A percentile compares a stretch with the other conserved stretches of the same genome.
Conservation (phyloP, 2,113 vertebrate genomes). For the Oreotrochilus melanogaster region DNA sequence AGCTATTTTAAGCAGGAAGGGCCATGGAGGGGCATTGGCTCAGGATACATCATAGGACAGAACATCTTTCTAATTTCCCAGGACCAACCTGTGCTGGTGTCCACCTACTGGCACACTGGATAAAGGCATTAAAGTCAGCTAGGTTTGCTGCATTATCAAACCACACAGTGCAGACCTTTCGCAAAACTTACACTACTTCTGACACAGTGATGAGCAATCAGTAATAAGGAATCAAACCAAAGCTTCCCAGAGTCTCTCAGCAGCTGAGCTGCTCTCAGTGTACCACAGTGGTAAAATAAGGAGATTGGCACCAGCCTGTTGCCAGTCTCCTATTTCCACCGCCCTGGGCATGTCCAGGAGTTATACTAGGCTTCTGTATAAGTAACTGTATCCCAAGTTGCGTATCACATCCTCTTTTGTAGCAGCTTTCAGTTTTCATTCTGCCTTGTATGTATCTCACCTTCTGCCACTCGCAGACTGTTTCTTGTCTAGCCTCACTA, state of each 20-base stretch:
- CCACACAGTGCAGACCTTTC: background rate
- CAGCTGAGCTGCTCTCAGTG: background rate
- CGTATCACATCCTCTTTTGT: background rate
- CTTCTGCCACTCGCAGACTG: background rate
- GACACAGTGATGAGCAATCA: fast-evolving
- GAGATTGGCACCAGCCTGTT: background rate
- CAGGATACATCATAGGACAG: background rate
- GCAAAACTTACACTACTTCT: background rate
- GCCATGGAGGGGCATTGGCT: background rate
- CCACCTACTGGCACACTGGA: background rate
- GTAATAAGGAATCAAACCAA: fast-evolving
- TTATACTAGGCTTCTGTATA: background rate
- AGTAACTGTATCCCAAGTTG: background rate
- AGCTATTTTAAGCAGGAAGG: background rate
- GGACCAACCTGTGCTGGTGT: fast-evolving
- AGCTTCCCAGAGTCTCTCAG: fast-evolving
- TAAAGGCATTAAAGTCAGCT: background rate
- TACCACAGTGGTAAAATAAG: too few relatives aligned
- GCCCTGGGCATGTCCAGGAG: background rate
- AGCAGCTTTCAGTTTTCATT: background rate
- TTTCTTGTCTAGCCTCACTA: background rate
- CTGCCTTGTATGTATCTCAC: background rate
- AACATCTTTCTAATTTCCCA: background rate
- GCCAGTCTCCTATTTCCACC: background rate
- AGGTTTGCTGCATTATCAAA: background rate